phyloP scores from a whole-genome alignment of 2,888 invertebrate genomes.

The Tipula vernalis region DNA sequence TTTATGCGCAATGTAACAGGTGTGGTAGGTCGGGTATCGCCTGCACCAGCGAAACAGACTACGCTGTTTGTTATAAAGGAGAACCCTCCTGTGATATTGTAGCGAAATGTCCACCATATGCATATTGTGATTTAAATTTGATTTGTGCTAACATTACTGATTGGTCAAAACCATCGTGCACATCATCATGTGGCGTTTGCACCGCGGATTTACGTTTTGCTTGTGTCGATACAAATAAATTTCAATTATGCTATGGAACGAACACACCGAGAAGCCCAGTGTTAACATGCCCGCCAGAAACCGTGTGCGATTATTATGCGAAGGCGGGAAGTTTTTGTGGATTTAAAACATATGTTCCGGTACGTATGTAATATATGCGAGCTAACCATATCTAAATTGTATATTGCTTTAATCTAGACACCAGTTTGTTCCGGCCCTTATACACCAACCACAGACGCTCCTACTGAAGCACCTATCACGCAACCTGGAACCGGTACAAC shows the following conservation, averaged over 20 bases:
- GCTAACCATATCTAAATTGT: no score
- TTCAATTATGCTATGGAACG: slow-evolving; percentile 12
- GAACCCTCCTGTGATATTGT: neutral
- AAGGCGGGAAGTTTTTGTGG: neutral
- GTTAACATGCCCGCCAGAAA: neutral
- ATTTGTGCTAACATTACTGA: neutral
- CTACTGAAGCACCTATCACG: neutral
- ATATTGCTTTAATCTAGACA: no score
- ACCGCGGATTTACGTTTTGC: slow-evolving; percentile 5
- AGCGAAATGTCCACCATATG: neutral
- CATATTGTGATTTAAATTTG: neutral
- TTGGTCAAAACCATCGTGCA: neutral
- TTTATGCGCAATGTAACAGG: slow-evolving; percentile 6
- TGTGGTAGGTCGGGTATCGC: slow-evolving; percentile 12
- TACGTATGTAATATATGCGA: neutral
- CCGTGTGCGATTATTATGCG: slow-evolving; percentile 8
- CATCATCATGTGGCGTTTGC: slow-evolving; percentile 6
- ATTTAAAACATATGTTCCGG: neutral
- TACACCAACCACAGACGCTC: neutral
- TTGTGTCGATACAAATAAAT: slow-evolving; percentile 11
- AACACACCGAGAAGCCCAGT: neutral
- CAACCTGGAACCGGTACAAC: neutral
- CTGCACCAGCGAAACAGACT: slow-evolving; percentile 8
- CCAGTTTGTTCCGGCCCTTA: neutral
- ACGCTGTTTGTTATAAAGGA: slow-evolving; percentile 5